Evolutionary conservation across 53 echinoderm and acorn worm genomes (phyloP).

Genomic region (Echinometra lucunter): DNA sequence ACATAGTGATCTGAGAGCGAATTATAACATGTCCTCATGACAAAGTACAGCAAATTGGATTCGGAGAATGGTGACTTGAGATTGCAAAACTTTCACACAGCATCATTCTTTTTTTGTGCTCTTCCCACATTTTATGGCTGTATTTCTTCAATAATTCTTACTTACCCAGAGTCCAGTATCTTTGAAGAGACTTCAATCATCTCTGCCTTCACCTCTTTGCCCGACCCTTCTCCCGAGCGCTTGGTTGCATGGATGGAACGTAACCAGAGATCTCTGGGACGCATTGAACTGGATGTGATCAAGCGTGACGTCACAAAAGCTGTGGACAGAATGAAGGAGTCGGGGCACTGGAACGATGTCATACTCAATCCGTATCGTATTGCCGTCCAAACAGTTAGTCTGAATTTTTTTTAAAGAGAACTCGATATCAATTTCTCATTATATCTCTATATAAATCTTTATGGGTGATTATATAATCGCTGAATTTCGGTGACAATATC

Average conservation of each 20-base stretch:
- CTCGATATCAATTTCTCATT: too few species aligned
- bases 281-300: neutral
- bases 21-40: too few species aligned
- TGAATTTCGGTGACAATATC: too few species aligned
- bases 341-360: neutral
- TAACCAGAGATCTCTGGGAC: neutral
- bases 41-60: too few species aligned
- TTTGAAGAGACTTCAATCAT: slow-evolving; percentile 26
- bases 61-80: too few species aligned
- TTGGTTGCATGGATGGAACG: slow-evolving; percentile 18
- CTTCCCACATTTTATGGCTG: neutral
- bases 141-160: neutral
- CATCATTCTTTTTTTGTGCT: too few species aligned
- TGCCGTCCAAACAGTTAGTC: slow-evolving; percentile 50
- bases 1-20: too few species aligned
- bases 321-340: neutral
- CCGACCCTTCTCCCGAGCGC: slow-evolving; percentile 24
- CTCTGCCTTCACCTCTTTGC: slow-evolving; percentile 28
- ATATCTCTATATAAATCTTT: too few species aligned
- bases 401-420: too few species aligned
- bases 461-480: too few species aligned
- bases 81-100: too few species aligned
- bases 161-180: neutral
- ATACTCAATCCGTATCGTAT: neutral
- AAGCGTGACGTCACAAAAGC: slow-evolving; percentile 41